A percentile compares a stretch with the other conserved stretches of the same genome.
Evolutionary conservation across 2,888 invertebrate genomes (phyloP).

Genomic region (Tuta absoluta): DNA sequence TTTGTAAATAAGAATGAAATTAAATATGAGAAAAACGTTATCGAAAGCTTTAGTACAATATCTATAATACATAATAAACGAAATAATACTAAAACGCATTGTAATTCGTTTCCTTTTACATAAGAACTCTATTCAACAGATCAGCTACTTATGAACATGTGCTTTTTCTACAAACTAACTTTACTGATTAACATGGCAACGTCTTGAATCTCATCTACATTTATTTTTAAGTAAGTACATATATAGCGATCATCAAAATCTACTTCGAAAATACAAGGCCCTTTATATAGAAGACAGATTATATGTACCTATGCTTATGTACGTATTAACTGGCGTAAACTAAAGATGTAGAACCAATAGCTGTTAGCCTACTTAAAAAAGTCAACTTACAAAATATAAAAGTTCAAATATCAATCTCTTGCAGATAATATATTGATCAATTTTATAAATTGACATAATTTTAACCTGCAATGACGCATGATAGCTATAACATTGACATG

Average conservation of each 20-base stretch:
- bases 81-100: slow-evolving; percentile 80
- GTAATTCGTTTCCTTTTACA: slow-evolving; percentile 52
- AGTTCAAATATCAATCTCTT: no score
- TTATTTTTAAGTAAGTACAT: slow-evolving; percentile 48
- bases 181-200: slow-evolving; percentile 67
- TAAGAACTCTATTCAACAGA: slow-evolving; percentile 32
- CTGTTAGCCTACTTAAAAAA: no score
- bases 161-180: slow-evolving; percentile 46
- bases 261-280: slow-evolving; percentile 59
- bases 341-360: no score
- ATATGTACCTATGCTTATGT: slow-evolving; percentile 26
- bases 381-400: no score
- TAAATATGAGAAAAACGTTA: not conserved
- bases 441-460: no score
- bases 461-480: no score
- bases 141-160: slow-evolving; percentile 39
- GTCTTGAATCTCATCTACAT: slow-evolving; percentile 49
- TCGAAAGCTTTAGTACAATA: slow-evolving; percentile 29
- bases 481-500: no score
- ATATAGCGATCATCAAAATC: slow-evolving; percentile 28
- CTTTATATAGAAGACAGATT: slow-evolving; percentile 53
- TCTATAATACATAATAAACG: slow-evolving; percentile 50
- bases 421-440: no score
- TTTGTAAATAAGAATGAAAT: not conserved
- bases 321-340: not conserved